phyloP scores from a whole-genome alignment of 2,113 vertebrate genomes.

The Lamprotornis superbus region DNA sequence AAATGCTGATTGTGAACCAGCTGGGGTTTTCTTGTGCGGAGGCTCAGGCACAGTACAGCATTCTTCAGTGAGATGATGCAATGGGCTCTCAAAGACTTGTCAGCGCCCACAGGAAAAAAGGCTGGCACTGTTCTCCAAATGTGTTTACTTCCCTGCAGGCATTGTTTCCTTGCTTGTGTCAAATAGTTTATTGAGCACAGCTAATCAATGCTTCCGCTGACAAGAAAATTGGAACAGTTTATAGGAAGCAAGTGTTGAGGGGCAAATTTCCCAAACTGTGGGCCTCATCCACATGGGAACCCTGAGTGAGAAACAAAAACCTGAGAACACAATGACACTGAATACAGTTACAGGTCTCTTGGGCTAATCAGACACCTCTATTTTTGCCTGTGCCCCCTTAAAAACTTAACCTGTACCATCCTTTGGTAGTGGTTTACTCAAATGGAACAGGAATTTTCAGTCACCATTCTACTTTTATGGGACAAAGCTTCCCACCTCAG shows the following conservation, averaged over 20 bases:
- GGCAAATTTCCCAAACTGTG: slow-evolving; percentile 36
- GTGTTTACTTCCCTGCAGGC: slow-evolving; percentile 55
- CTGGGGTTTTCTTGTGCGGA: slow-evolving; percentile 14
- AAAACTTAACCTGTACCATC: neutral
- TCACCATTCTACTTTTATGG: neutral
- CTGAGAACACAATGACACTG: neutral
- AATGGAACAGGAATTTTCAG: neutral
- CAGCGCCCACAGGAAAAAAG: slow-evolving; percentile 39
- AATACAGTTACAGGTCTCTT: neutral
- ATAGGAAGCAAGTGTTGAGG: slow-evolving; percentile 21
- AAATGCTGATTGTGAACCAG: slow-evolving; percentile 36
- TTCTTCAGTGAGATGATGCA: slow-evolving; percentile 55
- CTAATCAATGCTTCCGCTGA: slow-evolving; percentile 64
- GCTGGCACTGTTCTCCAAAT: slow-evolving; percentile 60
- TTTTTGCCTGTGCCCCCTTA: neutral
- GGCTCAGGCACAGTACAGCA: slow-evolving; percentile 21
- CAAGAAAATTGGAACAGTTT: slow-evolving; percentile 53
- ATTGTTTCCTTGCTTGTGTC: slow-evolving; percentile 65
- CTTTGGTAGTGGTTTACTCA: neutral
- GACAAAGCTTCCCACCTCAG: neutral
- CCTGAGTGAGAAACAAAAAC: neutral
- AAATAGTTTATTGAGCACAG: slow-evolving; percentile 63
- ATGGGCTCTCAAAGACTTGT: slow-evolving; percentile 29
- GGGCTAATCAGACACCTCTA: neutral
- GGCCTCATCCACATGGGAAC: neutral